phyloP scores from a whole-genome alignment of 2,113 vertebrate species.

The Scopus umbretta region DNA sequence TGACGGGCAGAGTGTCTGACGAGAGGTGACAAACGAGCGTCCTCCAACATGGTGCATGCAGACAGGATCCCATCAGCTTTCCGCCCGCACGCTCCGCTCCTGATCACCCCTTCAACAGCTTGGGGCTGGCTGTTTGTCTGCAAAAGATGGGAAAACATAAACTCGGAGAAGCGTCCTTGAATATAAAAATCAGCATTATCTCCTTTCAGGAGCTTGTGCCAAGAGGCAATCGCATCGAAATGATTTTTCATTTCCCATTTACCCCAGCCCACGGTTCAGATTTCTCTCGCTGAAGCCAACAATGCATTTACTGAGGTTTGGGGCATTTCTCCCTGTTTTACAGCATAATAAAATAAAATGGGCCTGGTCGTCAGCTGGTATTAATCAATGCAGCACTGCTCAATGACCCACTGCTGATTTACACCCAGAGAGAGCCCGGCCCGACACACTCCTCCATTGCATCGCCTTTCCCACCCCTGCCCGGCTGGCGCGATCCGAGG shows the following conservation, averaged over 20 bases:
- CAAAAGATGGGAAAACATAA: not conserved
- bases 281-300: not conserved
- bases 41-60: not conserved
- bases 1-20: not conserved
- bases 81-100: not conserved
- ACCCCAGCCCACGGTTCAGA: not conserved
- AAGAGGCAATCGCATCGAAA: not conserved
- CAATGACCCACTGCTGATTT: not conserved
- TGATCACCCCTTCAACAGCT: not conserved
- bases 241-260: not conserved
- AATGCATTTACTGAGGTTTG: not conserved
- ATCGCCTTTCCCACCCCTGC: not conserved
- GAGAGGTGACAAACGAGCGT: not conserved
- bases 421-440: not conserved
- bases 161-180: not conserved
- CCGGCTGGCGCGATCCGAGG: rapidly evolving
- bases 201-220: not conserved
- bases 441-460: rapidly evolving
- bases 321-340: not conserved
- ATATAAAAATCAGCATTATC: not conserved
- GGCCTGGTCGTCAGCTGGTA: not conserved
- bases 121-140: not conserved
- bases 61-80: not conserved
- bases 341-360: not conserved
- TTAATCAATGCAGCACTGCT: not conserved